A percentile compares a stretch with the other conserved stretches of the same genome.
Conservation (phyloP, 2,113 vertebrate species). For the Mustelus asterias region DNA sequence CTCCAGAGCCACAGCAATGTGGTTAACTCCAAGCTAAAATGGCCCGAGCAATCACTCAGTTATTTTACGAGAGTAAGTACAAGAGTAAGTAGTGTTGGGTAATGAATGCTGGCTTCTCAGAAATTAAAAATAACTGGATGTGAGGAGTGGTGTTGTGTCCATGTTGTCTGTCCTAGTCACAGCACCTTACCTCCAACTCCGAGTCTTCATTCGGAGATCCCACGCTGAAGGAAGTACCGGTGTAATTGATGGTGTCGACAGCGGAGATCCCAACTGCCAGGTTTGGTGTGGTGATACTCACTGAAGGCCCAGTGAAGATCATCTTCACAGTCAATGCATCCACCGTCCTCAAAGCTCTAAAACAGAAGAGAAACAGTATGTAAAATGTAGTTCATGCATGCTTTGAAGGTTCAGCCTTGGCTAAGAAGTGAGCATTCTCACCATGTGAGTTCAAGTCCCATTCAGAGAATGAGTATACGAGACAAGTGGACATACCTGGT, state of each 20-base stretch:
- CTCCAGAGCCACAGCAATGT: background rate
- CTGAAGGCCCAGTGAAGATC: slow-evolving; percentile 63
- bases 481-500: background rate
- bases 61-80: background rate
- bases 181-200: slow-evolving; percentile 71
- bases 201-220: slow-evolving; percentile 60
- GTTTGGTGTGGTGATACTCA: slow-evolving; percentile 75
- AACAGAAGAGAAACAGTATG: slow-evolving; percentile 9
- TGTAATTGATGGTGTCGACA: slow-evolving; percentile 62
- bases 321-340: slow-evolving; percentile 84
- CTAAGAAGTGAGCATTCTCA: background rate
- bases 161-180: background rate
- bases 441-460: background rate
- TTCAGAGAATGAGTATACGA: background rate
- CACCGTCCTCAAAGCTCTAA: slow-evolving; percentile 82
- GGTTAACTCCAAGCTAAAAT: background rate
- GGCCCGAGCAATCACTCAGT: background rate
- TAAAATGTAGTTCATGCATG: background rate
- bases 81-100: no score
- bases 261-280: slow-evolving; percentile 75
- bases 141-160: background rate
- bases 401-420: background rate
- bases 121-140: no score
- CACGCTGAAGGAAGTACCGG: slow-evolving; percentile 75
- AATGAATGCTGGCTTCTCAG: no score